Percentiles rank a stretch among this genome's conserved stretches.
phyloP scores from a whole-genome alignment of 2,888 invertebrate species.

The Caenorhabditis sp. region DNA sequence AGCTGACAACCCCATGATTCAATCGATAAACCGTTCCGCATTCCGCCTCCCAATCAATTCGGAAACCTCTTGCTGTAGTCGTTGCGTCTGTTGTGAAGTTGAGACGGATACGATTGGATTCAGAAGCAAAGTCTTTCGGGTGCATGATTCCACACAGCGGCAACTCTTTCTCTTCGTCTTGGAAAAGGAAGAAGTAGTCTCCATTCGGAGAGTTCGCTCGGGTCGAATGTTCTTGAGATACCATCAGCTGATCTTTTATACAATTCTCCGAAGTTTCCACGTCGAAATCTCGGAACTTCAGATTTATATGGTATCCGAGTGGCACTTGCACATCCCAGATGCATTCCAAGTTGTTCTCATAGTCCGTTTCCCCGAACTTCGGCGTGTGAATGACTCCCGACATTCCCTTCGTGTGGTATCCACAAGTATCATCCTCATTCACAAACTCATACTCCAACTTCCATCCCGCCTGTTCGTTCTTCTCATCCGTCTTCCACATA shows the following conservation, averaged over 20 bases:
- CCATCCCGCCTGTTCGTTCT: conserved; percentile 70
- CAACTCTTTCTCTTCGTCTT: conserved; percentile 73
- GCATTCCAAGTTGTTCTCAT: conserved; percentile 75
- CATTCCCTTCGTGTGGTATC: conserved; percentile 72
- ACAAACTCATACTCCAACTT: conserved; percentile 76
- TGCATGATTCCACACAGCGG: conserved; percentile 73
- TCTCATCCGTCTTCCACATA: conserved; percentile 71
- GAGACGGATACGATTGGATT: conserved; percentile 75
- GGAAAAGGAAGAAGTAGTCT: conserved; percentile 79
- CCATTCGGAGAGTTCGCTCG: conserved; percentile 75
- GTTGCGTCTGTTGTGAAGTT: conserved; percentile 78
- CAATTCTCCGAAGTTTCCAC: conserved; percentile 72
- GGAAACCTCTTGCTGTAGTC: conserved; percentile 76
- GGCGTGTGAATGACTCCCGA: conserved; percentile 75
- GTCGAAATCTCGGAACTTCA: conserved; percentile 75
- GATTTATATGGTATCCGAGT: conserved; percentile 73
- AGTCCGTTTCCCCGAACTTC: conserved; percentile 65
- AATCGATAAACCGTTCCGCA: conserved; percentile 75
- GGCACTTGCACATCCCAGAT: conserved; percentile 80
- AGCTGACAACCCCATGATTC: conserved; percentile 78
- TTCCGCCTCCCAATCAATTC: conserved; percentile 76
- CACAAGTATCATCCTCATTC: conserved; percentile 70
- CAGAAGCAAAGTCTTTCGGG: conserved; percentile 68
- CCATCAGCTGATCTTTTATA: conserved; percentile 69
- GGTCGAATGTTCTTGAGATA: conserved; percentile 79